Evolutionary conservation across 35 echinoderm and acorn worm species (phyloP).

Genomic region (Stichopus chloronotus): DNA sequence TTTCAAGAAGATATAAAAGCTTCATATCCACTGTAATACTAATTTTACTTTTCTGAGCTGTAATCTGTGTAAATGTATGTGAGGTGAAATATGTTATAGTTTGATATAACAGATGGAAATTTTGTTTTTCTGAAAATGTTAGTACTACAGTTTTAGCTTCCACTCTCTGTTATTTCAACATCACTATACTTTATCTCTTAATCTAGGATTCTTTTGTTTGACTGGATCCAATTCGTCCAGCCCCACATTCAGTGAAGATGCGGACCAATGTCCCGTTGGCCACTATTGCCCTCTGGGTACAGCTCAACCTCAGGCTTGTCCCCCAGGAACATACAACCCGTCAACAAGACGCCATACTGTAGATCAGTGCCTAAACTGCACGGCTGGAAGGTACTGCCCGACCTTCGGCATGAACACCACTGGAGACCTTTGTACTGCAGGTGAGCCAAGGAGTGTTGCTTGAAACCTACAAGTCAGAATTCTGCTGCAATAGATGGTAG

Average conservation of each 20-base stretch:
- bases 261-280: constrained; percentile 89
- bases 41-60: too few relatives aligned
- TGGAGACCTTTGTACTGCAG: constrained; percentile 68
- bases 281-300: constrained; percentile 77
- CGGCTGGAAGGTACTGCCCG: constrained; percentile 77
- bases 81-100: too few relatives aligned
- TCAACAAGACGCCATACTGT: constrained; percentile 58
- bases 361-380: constrained; percentile 86
- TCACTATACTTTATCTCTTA: neutral
- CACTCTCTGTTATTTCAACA: too few relatives aligned
- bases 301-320: constrained; percentile 82
- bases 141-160: too few relatives aligned
- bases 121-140: too few relatives aligned
- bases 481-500: neutral
- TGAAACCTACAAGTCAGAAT: neutral
- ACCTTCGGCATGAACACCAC: constrained; percentile 85
- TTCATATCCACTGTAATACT: too few relatives aligned
- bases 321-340: constrained; percentile 93
- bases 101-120: too few relatives aligned
- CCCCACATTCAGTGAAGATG: constrained; percentile 73
- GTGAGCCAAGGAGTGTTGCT: constrained; percentile 27
- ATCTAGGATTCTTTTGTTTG: constrained; percentile 84
- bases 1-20: too few relatives aligned
- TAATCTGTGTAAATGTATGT: too few relatives aligned
- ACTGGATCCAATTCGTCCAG: constrained; percentile 93